Evolutionary conservation across 2,888 invertebrate genomes (phyloP), one percentile per base, ranked within the genome.

Genomic region (Diaphora mendica): DNA sequence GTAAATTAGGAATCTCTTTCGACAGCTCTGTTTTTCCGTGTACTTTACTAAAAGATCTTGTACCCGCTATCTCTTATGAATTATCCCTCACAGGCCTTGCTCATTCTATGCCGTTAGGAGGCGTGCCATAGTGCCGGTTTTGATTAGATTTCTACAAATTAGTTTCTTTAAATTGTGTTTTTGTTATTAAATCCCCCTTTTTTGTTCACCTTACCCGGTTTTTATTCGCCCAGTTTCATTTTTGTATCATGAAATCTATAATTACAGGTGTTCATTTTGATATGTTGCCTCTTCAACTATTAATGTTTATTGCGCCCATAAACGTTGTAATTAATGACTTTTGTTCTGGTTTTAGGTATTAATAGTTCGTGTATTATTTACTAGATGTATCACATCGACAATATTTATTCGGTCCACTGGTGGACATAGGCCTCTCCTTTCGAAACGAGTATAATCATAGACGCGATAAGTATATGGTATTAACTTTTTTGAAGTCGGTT

Each of bases 91-190:
- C 68, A 76, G 79, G 80, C 87, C 89, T 87, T 92, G 91, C 89
- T 92, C 89, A 83, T 85, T 88, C 84, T 83, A 83, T 80, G 83
- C 81, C 87, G 87, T 85, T 86, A 83, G 88, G 87, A 72, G 93
- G 94, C 94, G 94, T 92, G 88, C 76, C 85, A 78, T 87, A 89
- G 91, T 89, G 90, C 92, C 88, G 86, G 90, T 90, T 91, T 91
- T 92, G 93, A 94, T 94, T 94, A 94, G 91, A 92, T 92, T 92
- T 88, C 89, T 88, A 90, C 89, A 90, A 92, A 91, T 92, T 91
- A 89, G 87, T 90, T 91, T 90, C 89, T 89, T 88, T 77, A 86
- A 90, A 90, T 88, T 88, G 89, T 90, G 89, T 90, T 91, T 90
- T 90, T 89, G 88, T 90, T 91, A 87, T 86, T 85, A 87, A 85